Conservation (phyloP, 1,140 invertebrate species). For the Hypsibius dujardini region DNA sequence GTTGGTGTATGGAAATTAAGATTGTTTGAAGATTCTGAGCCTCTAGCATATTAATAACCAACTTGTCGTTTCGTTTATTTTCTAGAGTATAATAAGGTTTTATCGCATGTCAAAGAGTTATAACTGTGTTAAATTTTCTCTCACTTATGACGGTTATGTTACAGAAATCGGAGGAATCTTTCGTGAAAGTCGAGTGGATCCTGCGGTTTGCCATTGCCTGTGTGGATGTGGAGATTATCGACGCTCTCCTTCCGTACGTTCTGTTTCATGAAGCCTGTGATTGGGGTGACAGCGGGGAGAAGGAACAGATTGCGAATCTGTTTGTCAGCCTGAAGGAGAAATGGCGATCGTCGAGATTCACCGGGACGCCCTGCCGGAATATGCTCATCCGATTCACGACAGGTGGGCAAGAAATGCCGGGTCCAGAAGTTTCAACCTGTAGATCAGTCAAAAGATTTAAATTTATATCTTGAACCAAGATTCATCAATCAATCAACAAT, state of each 20-base stretch:
- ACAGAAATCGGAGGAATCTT: background rate
- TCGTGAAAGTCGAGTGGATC: background rate
- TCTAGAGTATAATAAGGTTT: too few species aligned
- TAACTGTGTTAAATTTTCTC: too few species aligned
- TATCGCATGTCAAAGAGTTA: too few species aligned
- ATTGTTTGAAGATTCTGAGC: too few species aligned
- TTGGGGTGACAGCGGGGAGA: conserved; percentile 10
- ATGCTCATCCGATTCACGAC: background rate
- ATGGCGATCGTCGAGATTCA: background rate
- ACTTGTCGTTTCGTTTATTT: too few species aligned
- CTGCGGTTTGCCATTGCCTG: background rate
- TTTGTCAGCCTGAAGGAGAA: conserved; percentile 10
- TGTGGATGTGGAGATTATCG: background rate
- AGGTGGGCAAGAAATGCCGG: background rate
- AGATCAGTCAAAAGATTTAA: too few species aligned
- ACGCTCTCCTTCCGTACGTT: background rate
- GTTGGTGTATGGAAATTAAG: too few species aligned
- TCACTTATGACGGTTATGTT: background rate
- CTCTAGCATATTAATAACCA: too few species aligned
- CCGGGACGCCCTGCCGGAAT: background rate
- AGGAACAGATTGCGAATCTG: conserved; percentile 15
- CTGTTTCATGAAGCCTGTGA: conserved; percentile 15
- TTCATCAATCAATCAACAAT: too few species aligned
- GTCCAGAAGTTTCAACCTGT: too few species aligned
- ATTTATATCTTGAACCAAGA: too few species aligned